Base-by-base conservation (phyloP, 2,113 vertebrate genomes). In the Rutilus rutilus region DNA sequence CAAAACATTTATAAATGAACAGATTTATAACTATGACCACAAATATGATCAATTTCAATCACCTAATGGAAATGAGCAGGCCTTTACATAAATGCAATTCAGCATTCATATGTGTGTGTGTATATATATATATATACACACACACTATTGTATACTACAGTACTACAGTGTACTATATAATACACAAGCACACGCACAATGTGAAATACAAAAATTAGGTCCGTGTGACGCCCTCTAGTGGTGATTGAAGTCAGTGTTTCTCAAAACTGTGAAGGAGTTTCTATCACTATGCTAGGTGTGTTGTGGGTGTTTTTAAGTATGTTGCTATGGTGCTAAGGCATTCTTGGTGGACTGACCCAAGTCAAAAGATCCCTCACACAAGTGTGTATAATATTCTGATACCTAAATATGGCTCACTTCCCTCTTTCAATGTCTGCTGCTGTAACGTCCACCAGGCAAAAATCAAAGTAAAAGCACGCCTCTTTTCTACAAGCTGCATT, bases 211-310 rank as follows among this genome's bases (percentile, higher is more conserved):
- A 59, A 36, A 1, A 17, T n/a, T 27, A 45, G 19, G 64, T 50
- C 27, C 2, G 36, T 54, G 23, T 42, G 36, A 19, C 78, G 5
- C 83, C 78, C 87, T 82, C 87, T 82, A 69, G 71, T 60, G 23
- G 33, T 47, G 54, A 17, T 3, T 4, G 8, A 39, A 59, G 30
- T 54, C 6, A 36, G 2, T 59, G 27, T 7, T 57, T 42, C 67
- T 42, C 12, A 57, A 64, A n/a, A 30, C 67, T 4, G 11, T 64
- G 6, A 30, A 19, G 7, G 64, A 36, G 6, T 19, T 19, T 67
- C 14, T 6, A 36, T 67, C 65, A 67, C 30, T 0, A 2, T 36
- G 30, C 14, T 65, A 47, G 10, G 45, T 2, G 47, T 15, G 1
- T 54, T 19, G 52, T 54, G 52, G 17, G 52, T 21, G 54, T 57